Evolutionary conservation across 2,888 invertebrate species (phyloP), one percentile per base, ranked within the genome.

Genomic region (Melipona bicolor): DNA sequence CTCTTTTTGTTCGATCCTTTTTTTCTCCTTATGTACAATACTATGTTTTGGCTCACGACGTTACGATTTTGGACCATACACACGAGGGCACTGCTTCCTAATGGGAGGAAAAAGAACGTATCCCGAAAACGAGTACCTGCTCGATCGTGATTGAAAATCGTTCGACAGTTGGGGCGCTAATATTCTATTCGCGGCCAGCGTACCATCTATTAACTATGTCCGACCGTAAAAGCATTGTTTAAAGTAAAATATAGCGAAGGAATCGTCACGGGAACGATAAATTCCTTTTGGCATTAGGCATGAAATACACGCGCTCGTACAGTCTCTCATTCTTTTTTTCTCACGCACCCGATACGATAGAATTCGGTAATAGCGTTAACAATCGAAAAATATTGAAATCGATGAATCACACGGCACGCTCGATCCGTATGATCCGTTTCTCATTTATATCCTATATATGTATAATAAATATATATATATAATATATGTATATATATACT

Each of bases 341-440:
- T 36, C 82, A 68, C 73, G 43, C 82, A 81, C 73, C 68, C 76
- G 80, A 32, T 70, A 81, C 83, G 77, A 88, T 90, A 90, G 88
- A 90, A 86, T 90, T 88, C 84, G 86, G 83, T 81, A 88, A 90
- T 90, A 88, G 84, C 85, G 64, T 84, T 88, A 89, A 90, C 90
- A 88, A 90, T 90, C 88, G 86, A 89, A 90, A 90, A 90, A 90
- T 90, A 90, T 88, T 85, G 81, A 76, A 81, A 73, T 84, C 80
- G 88, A 56, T 84, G 79, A 75, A 75, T 87, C 86, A 52, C 62
- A 59, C 82, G 84, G 77, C 61, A 74, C 68, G 56, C 72, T 74
- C 49, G 52, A 54, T 36, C 54, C 76, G 62, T 70, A 64, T 61
- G 52, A 79, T 54, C 27, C 79, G 24, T 27, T 65, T 65, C 49